Evolutionary conservation across 2,797 vertebrate species (phyloP).

Genomic region (Euphonia xanthogaster): DNA sequence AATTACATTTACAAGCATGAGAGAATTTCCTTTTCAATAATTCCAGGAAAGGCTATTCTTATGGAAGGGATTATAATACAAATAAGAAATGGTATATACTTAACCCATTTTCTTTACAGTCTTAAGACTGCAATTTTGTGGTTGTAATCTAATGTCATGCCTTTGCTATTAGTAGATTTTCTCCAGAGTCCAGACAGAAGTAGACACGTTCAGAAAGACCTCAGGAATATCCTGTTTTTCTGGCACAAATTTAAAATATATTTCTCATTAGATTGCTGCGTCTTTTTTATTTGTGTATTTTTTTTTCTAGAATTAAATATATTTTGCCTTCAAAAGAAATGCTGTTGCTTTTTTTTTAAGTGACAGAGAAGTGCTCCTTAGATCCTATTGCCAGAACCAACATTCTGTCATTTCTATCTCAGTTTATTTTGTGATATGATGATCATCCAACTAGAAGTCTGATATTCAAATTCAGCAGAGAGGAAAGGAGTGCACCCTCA

Average conservation of each 20-base stretch:
- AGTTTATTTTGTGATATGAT: not conserved
- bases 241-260: conserved; percentile 28
- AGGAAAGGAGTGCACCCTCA: not conserved
- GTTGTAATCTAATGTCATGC: conserved; percentile 58
- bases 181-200: conserved; percentile 37
- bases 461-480: not conserved
- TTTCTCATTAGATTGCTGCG: not conserved
- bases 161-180: conserved; percentile 60
- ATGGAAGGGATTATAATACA: conserved; percentile 23
- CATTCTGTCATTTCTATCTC: not conserved
- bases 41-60: conserved; percentile 27
- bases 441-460: not conserved
- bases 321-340: not conserved
- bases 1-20: not conserved
- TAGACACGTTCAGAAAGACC: conserved; percentile 19
- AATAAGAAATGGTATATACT: conserved; percentile 35
- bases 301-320: not conserved
- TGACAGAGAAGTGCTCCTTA: not conserved
- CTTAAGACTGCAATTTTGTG: conserved; percentile 48
- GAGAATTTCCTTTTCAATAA: conserved; percentile 35
- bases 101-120: conserved; percentile 50
- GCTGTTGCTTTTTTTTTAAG: not conserved
- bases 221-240: conserved; percentile 37
- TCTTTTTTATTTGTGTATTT: not conserved
- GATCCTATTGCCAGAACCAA: not conserved